Percentiles rank a stretch among this genome's conserved stretches.
Conservation (phyloP, 2,888 invertebrate species). For the Malachius bipustulatus region DNA sequence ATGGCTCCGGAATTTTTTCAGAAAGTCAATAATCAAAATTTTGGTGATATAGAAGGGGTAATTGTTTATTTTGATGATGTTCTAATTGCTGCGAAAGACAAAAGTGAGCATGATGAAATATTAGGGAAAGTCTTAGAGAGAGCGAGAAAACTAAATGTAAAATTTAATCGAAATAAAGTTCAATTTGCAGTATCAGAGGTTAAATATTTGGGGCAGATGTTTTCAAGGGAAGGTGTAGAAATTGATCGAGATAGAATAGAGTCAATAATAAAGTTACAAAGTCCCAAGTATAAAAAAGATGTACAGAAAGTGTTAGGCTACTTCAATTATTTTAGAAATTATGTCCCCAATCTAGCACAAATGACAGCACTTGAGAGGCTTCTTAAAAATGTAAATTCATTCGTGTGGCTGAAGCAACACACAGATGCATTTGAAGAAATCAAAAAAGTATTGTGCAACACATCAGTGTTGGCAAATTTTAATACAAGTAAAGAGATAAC, state of each 20-base stretch:
- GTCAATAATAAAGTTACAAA: constrained; percentile 14
- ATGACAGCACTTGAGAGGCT: constrained; percentile 17
- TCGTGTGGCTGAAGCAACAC: constrained; percentile 13
- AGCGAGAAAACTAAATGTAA: constrained; percentile 20
- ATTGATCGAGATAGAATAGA: constrained; percentile 13
- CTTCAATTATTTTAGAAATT: constrained; percentile 17
- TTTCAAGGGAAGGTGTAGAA: constrained; percentile 9
- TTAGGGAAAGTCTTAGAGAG: constrained; percentile 8
- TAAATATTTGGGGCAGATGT: constrained; percentile 23
- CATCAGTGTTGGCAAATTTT: constrained; percentile 15
- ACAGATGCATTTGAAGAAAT: constrained; percentile 11
- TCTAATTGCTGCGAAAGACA: constrained; percentile 13
- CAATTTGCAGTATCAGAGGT: constrained; percentile 21
- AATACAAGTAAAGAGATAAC: constrained; percentile 13
- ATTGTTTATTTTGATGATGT: constrained; percentile 19
- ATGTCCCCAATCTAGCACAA: constrained; percentile 18
- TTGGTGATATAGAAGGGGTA: constrained; percentile 9
- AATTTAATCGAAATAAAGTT: constrained; percentile 25
- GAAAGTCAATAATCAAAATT: constrained; percentile 7
- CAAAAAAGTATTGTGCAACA: constrained; percentile 11
- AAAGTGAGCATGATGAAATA: constrained; percentile 10
- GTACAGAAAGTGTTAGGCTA: constrained; percentile 17
- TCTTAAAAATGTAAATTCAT: constrained; percentile 14
- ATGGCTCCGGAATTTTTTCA: constrained; percentile 12
- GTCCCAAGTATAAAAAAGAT: constrained; percentile 16